These are phyloP conservation scores for Acanthurus lineatus DNA, from an alignment of 2,797 vertebrate species.

Conservation along the genomic window DNA sequence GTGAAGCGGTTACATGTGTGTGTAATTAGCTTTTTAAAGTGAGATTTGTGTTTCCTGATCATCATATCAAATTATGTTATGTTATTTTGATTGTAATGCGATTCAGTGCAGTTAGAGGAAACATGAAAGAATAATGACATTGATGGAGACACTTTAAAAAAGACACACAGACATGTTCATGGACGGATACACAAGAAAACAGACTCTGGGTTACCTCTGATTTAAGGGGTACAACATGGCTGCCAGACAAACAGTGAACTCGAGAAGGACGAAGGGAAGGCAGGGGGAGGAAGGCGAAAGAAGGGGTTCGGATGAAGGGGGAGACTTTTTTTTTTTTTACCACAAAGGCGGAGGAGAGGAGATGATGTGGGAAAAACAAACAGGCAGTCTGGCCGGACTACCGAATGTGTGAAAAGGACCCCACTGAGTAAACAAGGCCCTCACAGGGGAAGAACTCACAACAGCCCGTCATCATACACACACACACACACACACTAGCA, in stretches of 20 bases:
- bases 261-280: conserved; percentile 61
- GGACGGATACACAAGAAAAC: conserved; percentile 35
- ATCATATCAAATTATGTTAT: conserved; percentile 40
- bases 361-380: conserved; percentile 99
- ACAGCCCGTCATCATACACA: conserved; percentile 73
- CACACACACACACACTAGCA: conserved; percentile 49
- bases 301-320: conserved; percentile 64
- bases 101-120: conserved; percentile 29
- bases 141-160: conserved; percentile 34
- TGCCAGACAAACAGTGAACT: conserved; percentile 77
- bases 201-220: conserved; percentile 58
- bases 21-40: conserved; percentile 49
- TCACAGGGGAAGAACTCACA: conserved; percentile 83
- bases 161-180: conserved; percentile 28
- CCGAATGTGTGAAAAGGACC: conserved; percentile 93
- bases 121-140: conserved; percentile 21
- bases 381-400: conserved; percentile 89
- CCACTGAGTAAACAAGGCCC: conserved; percentile 89
- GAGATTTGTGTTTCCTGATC: conserved; percentile 55
- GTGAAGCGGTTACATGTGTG: conserved; percentile 43
- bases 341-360: conserved; percentile 89
- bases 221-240: conserved; percentile 80
- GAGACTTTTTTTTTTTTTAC: conserved; percentile 47
- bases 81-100: conserved; percentile 51
- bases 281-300: conserved; percentile 48